Evolutionary conservation across 2,113 vertebrate genomes (phyloP).

Genomic region (Gymnarchus niloticus): DNA sequence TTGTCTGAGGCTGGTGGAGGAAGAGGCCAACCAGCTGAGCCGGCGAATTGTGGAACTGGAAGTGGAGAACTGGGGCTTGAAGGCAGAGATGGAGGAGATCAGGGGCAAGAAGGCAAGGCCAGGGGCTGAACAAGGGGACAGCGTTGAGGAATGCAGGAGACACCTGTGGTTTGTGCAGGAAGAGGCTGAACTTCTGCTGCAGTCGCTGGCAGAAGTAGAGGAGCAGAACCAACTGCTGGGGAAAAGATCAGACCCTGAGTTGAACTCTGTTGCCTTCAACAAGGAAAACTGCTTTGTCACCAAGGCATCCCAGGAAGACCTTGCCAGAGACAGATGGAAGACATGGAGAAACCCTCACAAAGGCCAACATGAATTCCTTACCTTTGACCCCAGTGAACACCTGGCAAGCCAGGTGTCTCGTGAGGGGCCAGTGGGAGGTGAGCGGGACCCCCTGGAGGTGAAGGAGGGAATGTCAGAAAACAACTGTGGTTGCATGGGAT

Average conservation of each 20-base stretch:
- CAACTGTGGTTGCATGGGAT: slow-evolving; percentile 37
- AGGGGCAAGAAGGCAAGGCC: slow-evolving; percentile 64
- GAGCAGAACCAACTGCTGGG: slow-evolving; percentile 68
- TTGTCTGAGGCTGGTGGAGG: slow-evolving; percentile 90
- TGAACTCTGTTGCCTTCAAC: not conserved
- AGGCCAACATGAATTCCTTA: slow-evolving; percentile 69
- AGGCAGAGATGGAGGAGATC: slow-evolving; percentile 84
- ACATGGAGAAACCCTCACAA: slow-evolving; percentile 74
- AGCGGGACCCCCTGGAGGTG: slow-evolving; percentile 49
- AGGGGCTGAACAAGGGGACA: slow-evolving; percentile 50
- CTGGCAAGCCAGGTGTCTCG: slow-evolving; percentile 56
- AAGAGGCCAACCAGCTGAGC: slow-evolving; percentile 92
- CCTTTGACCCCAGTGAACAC: slow-evolving; percentile 66
- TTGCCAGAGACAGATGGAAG: slow-evolving; percentile 41
- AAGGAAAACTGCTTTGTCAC: not conserved
- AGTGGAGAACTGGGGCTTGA: slow-evolving; percentile 88
- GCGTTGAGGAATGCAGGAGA: slow-evolving; percentile 63
- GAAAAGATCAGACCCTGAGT: slow-evolving; percentile 59
- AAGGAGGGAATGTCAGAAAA: slow-evolving; percentile 44
- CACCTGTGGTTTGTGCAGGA: slow-evolving; percentile 68
- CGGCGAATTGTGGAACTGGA: slow-evolving; percentile 91
- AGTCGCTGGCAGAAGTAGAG: slow-evolving; percentile 64
- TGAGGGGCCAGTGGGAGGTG: slow-evolving; percentile 55
- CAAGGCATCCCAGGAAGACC: slow-evolving; percentile 25
- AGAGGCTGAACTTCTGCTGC: slow-evolving; percentile 63